These are phyloP conservation scores for Yponomeuta plumbellus DNA, from an alignment of 2,888 invertebrate species.

Conservation along the genomic window DNA sequence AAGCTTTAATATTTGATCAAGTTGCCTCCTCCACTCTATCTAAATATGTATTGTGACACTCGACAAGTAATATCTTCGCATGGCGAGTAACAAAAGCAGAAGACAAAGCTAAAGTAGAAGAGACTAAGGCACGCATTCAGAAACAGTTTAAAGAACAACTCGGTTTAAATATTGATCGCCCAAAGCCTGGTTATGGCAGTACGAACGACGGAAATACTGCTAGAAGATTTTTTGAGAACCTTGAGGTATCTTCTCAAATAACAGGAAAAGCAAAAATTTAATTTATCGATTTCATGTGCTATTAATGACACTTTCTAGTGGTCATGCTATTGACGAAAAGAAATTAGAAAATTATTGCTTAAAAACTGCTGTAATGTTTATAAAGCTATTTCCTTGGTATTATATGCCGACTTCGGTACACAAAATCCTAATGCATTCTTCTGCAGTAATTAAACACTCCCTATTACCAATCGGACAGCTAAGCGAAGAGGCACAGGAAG, in stretches of 20 bases:
- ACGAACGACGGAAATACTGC: slow-evolving; percentile 1
- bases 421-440: not conserved
- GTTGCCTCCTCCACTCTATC: too few species aligned
- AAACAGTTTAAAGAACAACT: not conserved
- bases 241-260: not conserved
- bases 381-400: not conserved
- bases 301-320: slow-evolving; percentile 5
- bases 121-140: not conserved
- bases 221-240: not conserved
- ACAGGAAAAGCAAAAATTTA: slow-evolving; percentile 4
- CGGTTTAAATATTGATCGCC: slow-evolving; percentile 1
- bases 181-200: slow-evolving; percentile 5
- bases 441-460: not conserved
- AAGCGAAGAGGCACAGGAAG: not conserved
- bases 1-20: too few species aligned
- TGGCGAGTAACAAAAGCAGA: not conserved
- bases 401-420: not conserved
- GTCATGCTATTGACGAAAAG: not conserved
- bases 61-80: too few species aligned
- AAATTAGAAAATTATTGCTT: not conserved
- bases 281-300: not conserved
- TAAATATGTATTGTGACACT: too few species aligned
- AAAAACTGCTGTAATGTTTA: slow-evolving; percentile 1
- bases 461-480: not conserved
- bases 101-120: not conserved